Evolutionary conservation across 2,888 invertebrate species (phyloP).

Genomic region (Malthinus flaveolus): DNA sequence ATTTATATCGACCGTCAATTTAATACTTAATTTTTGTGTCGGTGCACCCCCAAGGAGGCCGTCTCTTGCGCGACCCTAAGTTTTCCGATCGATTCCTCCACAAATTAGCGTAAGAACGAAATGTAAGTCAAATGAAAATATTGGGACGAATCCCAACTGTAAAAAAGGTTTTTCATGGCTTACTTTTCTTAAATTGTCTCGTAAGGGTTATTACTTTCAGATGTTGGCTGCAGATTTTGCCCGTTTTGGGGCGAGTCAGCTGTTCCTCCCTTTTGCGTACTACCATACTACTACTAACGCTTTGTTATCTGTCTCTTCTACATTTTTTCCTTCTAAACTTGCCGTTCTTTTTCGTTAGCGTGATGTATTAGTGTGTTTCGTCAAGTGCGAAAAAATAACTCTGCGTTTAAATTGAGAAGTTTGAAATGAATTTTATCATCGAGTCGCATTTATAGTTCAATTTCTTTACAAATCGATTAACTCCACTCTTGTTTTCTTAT

Average conservation of each 20-base stretch:
- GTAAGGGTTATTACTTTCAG: conserved; percentile 28
- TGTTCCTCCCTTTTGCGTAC: conserved; percentile 23
- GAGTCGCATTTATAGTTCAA: conserved; percentile 8
- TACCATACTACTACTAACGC: conserved; percentile 10
- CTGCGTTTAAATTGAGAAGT: conserved; percentile 16
- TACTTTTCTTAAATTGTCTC: conserved; percentile 14
- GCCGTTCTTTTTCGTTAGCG: conserved; percentile 13
- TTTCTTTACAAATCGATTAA: conserved; percentile 4
- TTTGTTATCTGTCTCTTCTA: conserved; percentile 24
- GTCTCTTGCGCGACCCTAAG: too few species aligned
- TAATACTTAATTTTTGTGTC: too few species aligned
- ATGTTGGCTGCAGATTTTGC: conserved; percentile 21
- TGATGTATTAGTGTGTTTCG: conserved; percentile 22
- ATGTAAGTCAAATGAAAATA: background rate
- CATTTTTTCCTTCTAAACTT: conserved; percentile 18
- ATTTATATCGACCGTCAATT: too few species aligned
- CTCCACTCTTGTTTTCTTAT: background rate
- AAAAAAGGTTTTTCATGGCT: conserved; percentile 21
- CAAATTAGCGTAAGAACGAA: too few species aligned
- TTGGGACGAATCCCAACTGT: conserved; percentile 19
- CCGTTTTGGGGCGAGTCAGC: conserved; percentile 21
- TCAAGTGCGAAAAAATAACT: conserved; percentile 20
- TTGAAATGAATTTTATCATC: conserved; percentile 8
- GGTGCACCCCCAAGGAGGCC: too few species aligned
- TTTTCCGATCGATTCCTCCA: too few species aligned